These are phyloP conservation scores for Clarias magur DNA, from an alignment of 2,113 vertebrate species.

Conservation along the genomic window DNA sequence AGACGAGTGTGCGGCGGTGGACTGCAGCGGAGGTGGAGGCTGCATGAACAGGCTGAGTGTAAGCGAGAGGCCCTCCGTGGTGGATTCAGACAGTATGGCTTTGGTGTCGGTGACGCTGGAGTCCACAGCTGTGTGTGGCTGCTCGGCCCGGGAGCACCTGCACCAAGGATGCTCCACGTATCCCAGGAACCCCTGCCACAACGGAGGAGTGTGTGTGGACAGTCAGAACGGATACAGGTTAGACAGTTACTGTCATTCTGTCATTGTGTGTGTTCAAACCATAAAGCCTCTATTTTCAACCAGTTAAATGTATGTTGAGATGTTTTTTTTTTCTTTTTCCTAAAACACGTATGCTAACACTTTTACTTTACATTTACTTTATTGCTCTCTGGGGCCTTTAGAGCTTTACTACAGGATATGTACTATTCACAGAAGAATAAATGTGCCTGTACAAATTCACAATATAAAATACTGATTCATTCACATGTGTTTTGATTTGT, in stretches of 20 bases:
- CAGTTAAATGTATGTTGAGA: background rate
- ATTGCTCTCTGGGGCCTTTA: background rate
- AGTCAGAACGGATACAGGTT: constrained; percentile 84
- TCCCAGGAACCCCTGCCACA: constrained; percentile 80
- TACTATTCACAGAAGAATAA: background rate
- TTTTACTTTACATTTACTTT: background rate
- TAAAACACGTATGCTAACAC: background rate
- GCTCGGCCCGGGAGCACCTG: constrained; percentile 68
- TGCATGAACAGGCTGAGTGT: constrained; percentile 68
- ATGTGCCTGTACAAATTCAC: background rate
- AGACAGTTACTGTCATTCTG: constrained; percentile 43
- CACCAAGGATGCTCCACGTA: constrained; percentile 80
- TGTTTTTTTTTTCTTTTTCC: background rate
- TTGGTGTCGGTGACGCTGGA: constrained; percentile 76
- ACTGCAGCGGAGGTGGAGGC: constrained; percentile 66
- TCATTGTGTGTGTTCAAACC: background rate
- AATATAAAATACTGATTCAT: background rate
- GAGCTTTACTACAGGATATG: background rate
- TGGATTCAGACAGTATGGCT: constrained; percentile 74
- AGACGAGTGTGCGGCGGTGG: constrained; percentile 76
- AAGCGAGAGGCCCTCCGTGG: constrained; percentile 71
- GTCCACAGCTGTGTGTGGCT: constrained; percentile 67
- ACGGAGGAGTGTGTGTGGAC: constrained; percentile 80
- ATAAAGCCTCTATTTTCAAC: background rate
- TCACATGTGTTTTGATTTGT: background rate